Conservation (phyloP, 2,113 vertebrate genomes). For the Nannobrachium achirus region DNA sequence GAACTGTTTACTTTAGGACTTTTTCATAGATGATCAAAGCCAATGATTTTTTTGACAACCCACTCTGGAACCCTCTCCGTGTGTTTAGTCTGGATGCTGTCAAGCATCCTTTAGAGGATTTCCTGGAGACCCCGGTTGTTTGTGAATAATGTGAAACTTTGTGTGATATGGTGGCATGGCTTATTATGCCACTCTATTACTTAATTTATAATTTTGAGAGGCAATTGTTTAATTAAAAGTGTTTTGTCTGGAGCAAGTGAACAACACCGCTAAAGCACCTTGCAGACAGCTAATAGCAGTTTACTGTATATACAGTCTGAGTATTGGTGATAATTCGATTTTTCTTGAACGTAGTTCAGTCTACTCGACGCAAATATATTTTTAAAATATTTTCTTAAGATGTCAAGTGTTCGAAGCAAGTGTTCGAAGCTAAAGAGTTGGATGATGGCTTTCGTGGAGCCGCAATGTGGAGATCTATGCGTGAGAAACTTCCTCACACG, state of each 20-base stretch:
- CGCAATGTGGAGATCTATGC: slow-evolving; percentile 33
- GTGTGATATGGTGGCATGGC: slow-evolving; percentile 15
- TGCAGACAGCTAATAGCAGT: background rate
- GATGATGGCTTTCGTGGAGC: slow-evolving; percentile 13
- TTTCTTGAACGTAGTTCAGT: slow-evolving; percentile 7
- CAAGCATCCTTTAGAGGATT: background rate
- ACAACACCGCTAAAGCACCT: background rate
- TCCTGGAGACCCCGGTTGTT: slow-evolving; percentile 54
- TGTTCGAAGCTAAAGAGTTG: slow-evolving; percentile 16
- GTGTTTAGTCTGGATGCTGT: slow-evolving; percentile 23
- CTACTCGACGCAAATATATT: slow-evolving; percentile 1
- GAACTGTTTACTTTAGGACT: slow-evolving; percentile 61
- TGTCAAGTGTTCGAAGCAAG: slow-evolving; percentile 4
- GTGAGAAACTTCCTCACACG: slow-evolving; percentile 26
- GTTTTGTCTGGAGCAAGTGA: slow-evolving; percentile 2
- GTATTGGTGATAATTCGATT: slow-evolving; percentile 1
- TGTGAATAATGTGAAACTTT: slow-evolving; percentile 22
- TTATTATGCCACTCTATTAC: background rate
- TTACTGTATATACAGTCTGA: background rate
- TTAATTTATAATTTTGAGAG: slow-evolving; percentile 12
- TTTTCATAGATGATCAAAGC: slow-evolving; percentile 4
- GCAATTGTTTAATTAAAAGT: background rate
- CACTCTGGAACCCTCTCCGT: slow-evolving; percentile 11
- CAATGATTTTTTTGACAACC: slow-evolving; percentile 22
- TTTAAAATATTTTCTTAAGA: slow-evolving; percentile 24